phyloP scores from a whole-genome alignment of 1,140 invertebrate species.

The Aphelenchoides avenae region DNA sequence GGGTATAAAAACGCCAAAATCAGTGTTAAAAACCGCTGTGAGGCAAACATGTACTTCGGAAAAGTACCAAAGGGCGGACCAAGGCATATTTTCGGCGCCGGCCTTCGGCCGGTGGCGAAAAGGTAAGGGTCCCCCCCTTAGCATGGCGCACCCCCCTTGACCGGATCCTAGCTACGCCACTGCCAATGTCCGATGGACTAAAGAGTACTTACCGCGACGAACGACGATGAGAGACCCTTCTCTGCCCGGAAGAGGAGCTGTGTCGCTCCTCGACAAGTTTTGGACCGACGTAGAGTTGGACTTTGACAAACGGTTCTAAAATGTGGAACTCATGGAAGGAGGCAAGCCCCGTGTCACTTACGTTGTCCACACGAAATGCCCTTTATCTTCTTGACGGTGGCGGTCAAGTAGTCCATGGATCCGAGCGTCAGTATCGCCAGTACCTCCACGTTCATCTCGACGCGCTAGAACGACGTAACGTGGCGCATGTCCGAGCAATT shows the following conservation, averaged over 20 bases:
- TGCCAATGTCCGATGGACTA: no score
- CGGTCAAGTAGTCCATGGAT: conserved; percentile 53
- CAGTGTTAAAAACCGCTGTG: no score
- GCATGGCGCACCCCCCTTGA: no score
- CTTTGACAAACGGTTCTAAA: conserved; percentile 18
- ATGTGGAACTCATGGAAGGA: not conserved
- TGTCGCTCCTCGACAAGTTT: conserved; percentile 22
- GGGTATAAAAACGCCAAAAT: no score
- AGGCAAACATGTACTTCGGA: no score
- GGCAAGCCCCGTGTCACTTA: conserved; percentile 8
- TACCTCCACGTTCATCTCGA: conserved; percentile 33
- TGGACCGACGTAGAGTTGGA: conserved; percentile 24
- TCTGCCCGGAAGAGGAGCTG: not conserved
- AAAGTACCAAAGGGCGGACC: no score
- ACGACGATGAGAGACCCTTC: not conserved
- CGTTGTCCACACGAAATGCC: conserved; percentile 24
- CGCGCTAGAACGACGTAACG: not conserved
- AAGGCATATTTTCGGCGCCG: no score
- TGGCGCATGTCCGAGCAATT: not conserved
- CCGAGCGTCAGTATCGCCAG: conserved; percentile 50
- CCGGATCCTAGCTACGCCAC: no score
- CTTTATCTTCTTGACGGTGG: conserved; percentile 50
- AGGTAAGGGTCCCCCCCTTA: no score
- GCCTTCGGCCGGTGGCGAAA: no score
- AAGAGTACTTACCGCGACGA: not conserved